Percentiles rank a stretch among this genome's conserved stretches.
Evolutionary conservation across 53 echinoderm and acorn worm genomes (phyloP).

Genomic region (Apostichopus leukothele): DNA sequence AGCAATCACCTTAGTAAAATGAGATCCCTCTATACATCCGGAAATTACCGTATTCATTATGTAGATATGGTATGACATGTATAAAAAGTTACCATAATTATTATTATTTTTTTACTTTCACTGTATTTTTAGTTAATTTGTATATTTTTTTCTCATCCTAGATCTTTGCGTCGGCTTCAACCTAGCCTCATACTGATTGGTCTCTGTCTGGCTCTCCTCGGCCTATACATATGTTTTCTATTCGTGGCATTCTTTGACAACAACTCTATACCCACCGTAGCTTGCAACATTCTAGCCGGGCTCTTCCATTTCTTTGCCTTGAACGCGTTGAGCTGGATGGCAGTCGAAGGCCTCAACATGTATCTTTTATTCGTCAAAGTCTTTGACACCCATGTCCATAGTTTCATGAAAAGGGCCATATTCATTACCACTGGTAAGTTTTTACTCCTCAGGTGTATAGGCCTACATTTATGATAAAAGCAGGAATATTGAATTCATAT

Average conservation of each 20-base stretch:
- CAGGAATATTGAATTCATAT: not conserved
- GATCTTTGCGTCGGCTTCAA: slow-evolving; percentile 65
- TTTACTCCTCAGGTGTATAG: not conserved
- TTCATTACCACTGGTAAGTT: not conserved
- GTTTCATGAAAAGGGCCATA: slow-evolving; percentile 66
- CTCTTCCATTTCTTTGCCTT: slow-evolving; percentile 87
- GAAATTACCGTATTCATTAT: too few relatives aligned
- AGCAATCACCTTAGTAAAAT: too few relatives aligned
- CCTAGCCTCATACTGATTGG: slow-evolving; percentile 79
- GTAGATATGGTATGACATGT: too few relatives aligned
- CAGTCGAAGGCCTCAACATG: slow-evolving; percentile 88
- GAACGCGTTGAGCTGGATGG: slow-evolving; percentile 86
- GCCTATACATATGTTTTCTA: slow-evolving; percentile 74
- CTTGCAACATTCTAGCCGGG: slow-evolving; percentile 72
- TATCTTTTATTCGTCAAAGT: slow-evolving; percentile 81
- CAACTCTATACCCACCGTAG: slow-evolving; percentile 49
- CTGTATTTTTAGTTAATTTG: too few relatives aligned
- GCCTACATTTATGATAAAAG: not conserved
- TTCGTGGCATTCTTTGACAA: slow-evolving; percentile 61
- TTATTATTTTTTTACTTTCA: too few relatives aligned
- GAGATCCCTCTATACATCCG: too few relatives aligned
- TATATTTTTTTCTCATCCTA: not conserved
- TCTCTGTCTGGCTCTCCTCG: slow-evolving; percentile 68
- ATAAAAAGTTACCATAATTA: too few relatives aligned
- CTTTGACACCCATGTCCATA: slow-evolving; percentile 69